Percentiles rank a stretch among this genome's conserved stretches.
phyloP scores from a whole-genome alignment of 1,140 invertebrate genomes.

The Stegodyphus mimosarum region DNA sequence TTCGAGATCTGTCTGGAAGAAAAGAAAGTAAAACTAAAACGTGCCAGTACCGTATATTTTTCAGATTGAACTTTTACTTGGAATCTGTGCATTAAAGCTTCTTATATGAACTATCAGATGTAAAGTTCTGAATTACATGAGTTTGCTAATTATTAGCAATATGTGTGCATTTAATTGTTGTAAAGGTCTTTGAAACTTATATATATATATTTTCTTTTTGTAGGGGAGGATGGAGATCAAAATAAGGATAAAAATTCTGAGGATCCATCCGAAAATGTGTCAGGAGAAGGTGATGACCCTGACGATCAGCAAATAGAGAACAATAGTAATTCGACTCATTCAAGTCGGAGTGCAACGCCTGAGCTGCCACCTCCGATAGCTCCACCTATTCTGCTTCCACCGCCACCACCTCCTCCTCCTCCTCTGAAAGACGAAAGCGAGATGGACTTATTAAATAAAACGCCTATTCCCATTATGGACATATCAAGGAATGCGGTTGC shows the following conservation, averaged over 20 bases:
- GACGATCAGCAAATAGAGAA: conserved; percentile 19
- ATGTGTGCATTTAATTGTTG: too few relatives aligned
- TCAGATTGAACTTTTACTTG: too few relatives aligned
- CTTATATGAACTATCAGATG: too few relatives aligned
- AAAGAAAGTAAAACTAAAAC: too few relatives aligned
- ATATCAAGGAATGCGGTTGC: conserved; percentile 49
- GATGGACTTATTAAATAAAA: conserved; percentile 26
- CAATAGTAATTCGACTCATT: conserved; percentile 13
- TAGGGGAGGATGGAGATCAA: conserved; percentile 51
- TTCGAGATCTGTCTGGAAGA: too few relatives aligned
- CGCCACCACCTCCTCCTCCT: conserved; percentile 18
- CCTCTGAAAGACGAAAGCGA: conserved; percentile 12
- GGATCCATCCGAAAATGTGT: conserved; percentile 31
- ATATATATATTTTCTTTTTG: not conserved
- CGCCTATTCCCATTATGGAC: conserved; percentile 30
- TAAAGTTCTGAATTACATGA: too few relatives aligned
- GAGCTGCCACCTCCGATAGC: not conserved
- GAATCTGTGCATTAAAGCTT: too few relatives aligned
- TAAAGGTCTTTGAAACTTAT: too few relatives aligned
- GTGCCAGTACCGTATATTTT: too few relatives aligned
- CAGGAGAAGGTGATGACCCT: conserved; percentile 28
- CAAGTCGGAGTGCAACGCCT: conserved; percentile 45
- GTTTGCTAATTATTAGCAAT: too few relatives aligned
- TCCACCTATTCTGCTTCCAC: conserved; percentile 12
- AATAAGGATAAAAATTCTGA: conserved; percentile 52